Conservation (phyloP, 2,888 invertebrate genomes). For the Galeopsomyia nigrocyanea region DNA sequence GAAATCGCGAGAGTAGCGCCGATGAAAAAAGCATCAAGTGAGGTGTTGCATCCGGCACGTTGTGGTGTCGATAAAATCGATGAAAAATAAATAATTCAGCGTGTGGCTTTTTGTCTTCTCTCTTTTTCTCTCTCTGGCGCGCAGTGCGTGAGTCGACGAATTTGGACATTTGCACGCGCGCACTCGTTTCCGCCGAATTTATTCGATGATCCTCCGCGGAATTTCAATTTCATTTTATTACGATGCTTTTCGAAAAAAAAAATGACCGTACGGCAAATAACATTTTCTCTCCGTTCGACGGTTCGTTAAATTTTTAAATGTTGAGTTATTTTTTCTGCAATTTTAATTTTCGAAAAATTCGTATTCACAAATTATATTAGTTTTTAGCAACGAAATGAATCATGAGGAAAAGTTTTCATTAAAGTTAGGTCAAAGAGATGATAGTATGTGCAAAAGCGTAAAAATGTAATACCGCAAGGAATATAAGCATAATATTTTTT, state of each 20-base stretch:
- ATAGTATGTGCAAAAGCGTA: too few relatives aligned
- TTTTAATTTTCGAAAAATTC: too few relatives aligned
- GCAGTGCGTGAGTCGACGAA: slow-evolving; percentile 26
- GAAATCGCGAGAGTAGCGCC: slow-evolving; percentile 31
- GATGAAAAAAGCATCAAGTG: slow-evolving; percentile 45
- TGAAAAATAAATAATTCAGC: slow-evolving; percentile 32
- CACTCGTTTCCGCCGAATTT: slow-evolving; percentile 18
- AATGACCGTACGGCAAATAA: not conserved
- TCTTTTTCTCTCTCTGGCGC: not conserved
- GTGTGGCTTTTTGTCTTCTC: slow-evolving; percentile 15
- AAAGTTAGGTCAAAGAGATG: too few relatives aligned
- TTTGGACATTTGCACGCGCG: slow-evolving; percentile 15
- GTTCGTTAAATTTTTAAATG: not conserved
- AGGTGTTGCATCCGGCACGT: slow-evolving; percentile 19
- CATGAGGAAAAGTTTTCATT: too few relatives aligned
- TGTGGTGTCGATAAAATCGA: slow-evolving; percentile 28
- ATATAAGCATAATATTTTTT: too few relatives aligned
- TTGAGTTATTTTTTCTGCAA: not conserved
- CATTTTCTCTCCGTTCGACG: not conserved
- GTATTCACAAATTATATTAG: too few relatives aligned
- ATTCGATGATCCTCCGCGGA: not conserved
- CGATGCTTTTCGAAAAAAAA: too few relatives aligned
- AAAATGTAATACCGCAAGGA: too few relatives aligned
- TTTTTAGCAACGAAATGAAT: too few relatives aligned
- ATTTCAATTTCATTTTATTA: slow-evolving; percentile 16